Percentiles rank a stretch among this genome's conserved stretches.
Evolutionary conservation across 2,797 vertebrate genomes (phyloP).

Genomic region (Hemibagrus guttatus): DNA sequence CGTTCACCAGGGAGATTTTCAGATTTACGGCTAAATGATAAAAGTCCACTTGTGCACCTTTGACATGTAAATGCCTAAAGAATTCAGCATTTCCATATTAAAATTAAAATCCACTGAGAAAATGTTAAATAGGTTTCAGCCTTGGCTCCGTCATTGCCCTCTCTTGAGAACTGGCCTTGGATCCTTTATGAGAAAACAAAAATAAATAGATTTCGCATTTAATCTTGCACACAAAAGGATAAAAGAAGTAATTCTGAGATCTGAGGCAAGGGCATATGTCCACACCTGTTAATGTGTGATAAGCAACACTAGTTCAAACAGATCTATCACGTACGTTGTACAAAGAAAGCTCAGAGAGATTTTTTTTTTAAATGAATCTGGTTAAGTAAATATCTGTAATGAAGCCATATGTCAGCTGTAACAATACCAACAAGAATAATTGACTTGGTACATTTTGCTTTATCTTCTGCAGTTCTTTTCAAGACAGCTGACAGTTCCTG

Average conservation of each 20-base stretch:
- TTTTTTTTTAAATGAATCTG: neutral
- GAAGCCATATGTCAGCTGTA: constrained; percentile 31
- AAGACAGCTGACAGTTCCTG: neutral
- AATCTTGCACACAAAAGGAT: constrained; percentile 12
- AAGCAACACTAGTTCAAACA: constrained; percentile 30
- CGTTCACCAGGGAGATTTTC: neutral
- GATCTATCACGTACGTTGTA: constrained; percentile 22
- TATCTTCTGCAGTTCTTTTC: neutral
- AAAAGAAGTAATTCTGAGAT: constrained; percentile 21
- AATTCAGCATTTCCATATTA: neutral
- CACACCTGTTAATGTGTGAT: constrained; percentile 38
- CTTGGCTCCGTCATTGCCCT: neutral
- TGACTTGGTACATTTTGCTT: constrained; percentile 5
- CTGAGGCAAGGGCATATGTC: constrained; percentile 12
- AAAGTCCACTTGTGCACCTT: neutral
- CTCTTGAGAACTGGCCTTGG: neutral
- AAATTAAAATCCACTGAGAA: neutral
- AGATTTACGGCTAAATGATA: constrained; percentile 1
- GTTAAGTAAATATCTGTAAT: constrained; percentile 17
- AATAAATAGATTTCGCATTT: neutral
- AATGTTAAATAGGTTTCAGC: neutral
- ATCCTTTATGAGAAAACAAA: neutral
- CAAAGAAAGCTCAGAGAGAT: neutral
- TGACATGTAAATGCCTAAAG: neutral
- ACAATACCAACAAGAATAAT: neutral